These are phyloP conservation scores for Calameuta filiformis DNA, from an alignment of 2,888 invertebrate genomes.

Conservation along the genomic window DNA sequence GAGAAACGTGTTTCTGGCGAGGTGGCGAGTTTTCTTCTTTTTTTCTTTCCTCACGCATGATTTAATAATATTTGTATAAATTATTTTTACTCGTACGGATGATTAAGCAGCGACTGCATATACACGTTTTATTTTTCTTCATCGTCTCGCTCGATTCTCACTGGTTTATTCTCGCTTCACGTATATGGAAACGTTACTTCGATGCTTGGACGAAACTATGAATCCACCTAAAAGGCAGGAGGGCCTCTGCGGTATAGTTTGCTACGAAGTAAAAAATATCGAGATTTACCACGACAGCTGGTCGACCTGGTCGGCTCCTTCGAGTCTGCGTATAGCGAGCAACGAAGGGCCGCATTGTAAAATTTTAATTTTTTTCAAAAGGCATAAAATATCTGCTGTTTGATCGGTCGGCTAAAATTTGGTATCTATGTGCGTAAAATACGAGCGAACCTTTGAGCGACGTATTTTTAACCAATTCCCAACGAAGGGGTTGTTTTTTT, in stretches of 20 bases:
- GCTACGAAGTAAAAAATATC: conserved; percentile 5
- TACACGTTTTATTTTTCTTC: not conserved
- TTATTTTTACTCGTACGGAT: not conserved
- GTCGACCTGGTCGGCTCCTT: conserved; percentile 5
- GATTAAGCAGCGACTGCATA: not conserved
- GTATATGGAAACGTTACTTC: not conserved
- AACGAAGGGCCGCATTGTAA: conserved; percentile 16
- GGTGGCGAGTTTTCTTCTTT: not conserved
- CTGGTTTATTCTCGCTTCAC: not conserved
- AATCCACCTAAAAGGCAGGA: not conserved
- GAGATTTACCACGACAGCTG: conserved; percentile 8
- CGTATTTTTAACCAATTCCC: not conserved
- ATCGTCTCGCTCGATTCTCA: not conserved
- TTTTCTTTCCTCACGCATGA: not conserved
- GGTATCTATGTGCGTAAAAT: no score
- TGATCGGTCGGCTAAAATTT: not conserved
- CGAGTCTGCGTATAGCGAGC: not conserved
- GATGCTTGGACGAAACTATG: not conserved
- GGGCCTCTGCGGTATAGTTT: not conserved
- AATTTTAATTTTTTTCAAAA: not conserved
- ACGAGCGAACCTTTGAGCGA: not conserved
- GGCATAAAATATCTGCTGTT: not conserved
- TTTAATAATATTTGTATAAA: not conserved
- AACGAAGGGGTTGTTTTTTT: not conserved
- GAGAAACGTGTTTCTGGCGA: not conserved